Evolutionary conservation across 2,797 vertebrate genomes (phyloP).

Genomic region (Spatula versicolor): DNA sequence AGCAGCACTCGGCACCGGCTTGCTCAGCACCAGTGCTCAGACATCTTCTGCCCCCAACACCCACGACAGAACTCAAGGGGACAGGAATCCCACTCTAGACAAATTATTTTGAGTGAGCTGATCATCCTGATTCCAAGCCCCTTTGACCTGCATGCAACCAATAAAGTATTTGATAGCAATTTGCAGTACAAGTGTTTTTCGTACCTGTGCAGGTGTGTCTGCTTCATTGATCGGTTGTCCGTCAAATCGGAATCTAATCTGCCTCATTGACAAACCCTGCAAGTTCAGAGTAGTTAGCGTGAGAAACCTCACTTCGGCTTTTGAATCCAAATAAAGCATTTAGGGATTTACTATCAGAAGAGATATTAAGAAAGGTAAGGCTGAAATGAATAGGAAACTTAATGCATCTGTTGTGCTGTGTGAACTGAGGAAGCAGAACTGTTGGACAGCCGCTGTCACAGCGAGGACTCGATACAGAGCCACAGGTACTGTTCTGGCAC

Average conservation of each 20-base stretch:
- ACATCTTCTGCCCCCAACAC: not conserved
- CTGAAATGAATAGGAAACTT: not conserved
- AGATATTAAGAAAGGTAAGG: not conserved
- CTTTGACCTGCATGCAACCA: not conserved
- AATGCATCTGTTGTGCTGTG: not conserved
- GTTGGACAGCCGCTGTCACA: not conserved
- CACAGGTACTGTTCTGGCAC: not conserved
- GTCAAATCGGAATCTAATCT: conserved; percentile 93
- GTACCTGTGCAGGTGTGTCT: conserved; percentile 93
- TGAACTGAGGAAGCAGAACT: rapidly evolving
- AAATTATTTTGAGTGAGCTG: not conserved
- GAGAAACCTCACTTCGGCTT: not conserved
- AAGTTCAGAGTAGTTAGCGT: not conserved
- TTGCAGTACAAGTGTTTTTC: conserved; percentile 4
- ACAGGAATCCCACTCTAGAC: not conserved
- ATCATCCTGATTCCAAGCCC: not conserved
- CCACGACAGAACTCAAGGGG: not conserved
- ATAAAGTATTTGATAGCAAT: not conserved
- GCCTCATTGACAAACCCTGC: conserved; percentile 90
- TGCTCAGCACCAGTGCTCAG: not conserved
- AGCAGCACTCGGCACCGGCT: not conserved
- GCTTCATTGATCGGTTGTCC: conserved; percentile 91
- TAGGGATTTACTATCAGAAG: not conserved
- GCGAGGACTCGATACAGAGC: not conserved
- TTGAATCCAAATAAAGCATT: not conserved